Base-by-base conservation (phyloP, 2,797 vertebrate genomes). In the Trachops cirrhosus region DNA sequence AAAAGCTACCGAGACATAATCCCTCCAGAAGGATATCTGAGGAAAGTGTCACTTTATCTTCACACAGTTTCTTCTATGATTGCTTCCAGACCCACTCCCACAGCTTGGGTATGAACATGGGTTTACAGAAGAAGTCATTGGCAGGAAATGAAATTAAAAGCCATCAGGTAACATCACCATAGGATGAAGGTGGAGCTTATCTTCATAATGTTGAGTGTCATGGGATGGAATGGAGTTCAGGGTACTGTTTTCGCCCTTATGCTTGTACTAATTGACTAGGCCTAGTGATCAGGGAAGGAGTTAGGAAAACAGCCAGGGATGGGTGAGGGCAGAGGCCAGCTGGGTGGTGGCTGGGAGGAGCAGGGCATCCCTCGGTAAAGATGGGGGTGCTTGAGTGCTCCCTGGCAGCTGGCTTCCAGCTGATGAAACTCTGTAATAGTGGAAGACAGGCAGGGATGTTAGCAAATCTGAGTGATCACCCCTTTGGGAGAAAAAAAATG, bases 321-420 rank as follows among this genome's bases (percentile, higher is more conserved):
- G 8, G 34, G 44, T 9, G 19, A 67, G n/a, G 52, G 22, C 10
- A 2, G 52, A 74, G 50, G 92, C 19, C 4, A 11, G 26, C 18
- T 96, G 83, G 14, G 24, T 52, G 54, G 59, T 94, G 46, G 37
- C 9, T 0, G 0, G 1, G 62, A 52, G 34, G 34, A 54, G 59
- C 29, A 77, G 62, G 71, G 83, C 54, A 94, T 84, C 39, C 54
- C 93, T 75, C 26, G 46, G 86, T 11, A 1, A 91, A 95, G 77
- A 93, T 54, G 78, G 48, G 46, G 67, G 26, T 24, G 39, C 32
- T 70, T 19, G 34, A 2, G 74, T 91, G 79, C 87, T 89, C 75
- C 70, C 87, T 89, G 94, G 88, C 97, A 97, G 97, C 97, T 98
- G 97, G 96, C 97, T 88, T 96, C 95, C 95, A 96, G 97, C 93